Evolutionary conservation across 2,888 invertebrate species (phyloP), one percentile per base, ranked within the genome.

Genomic region (Sympetrum striolatum): DNA sequence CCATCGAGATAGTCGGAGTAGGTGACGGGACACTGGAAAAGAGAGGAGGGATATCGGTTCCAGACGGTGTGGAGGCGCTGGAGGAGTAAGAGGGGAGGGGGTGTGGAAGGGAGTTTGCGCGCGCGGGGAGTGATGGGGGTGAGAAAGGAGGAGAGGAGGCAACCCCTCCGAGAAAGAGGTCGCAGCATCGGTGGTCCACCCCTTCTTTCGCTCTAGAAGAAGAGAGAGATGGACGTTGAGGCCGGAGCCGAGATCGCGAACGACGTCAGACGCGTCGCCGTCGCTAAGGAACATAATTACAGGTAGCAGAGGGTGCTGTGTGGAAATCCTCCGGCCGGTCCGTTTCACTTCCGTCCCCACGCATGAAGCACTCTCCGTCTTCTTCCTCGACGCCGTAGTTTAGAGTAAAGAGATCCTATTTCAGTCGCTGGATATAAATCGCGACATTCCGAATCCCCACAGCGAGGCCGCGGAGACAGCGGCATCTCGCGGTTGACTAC

Each of bases 171-270:
- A 60, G 86, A 86, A 60, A 86, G 86, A 86, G 60, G 86, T 86
- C 86, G 86, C 86, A 86, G 86, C 86, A 86, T 86, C 86, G 60
- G 86, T 86, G 86, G 86, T 86, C 86, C 86, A 86, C 86, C 86
- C 86, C 86, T 86, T 86, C 86, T 86, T 86, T 86, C 86, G 86
- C 86, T 86, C 60, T 86, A 86, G 86, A 86, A 86, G 86, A 86
- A 86, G 86, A 86, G 86, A 86, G 86, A 86, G 86, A 86, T 86
- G 86, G 86, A 86, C 86, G 86, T 86, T 86, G 60, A 86, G 86
- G 86, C 86, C 64, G 86, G 86, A 86, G 86, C 86, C 60, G 60
- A 31, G 86, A 86, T 86, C 86, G 86, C 86, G 86, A 86, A 86
- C 86, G 86, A 86, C 86, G 86, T 86, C 86, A 86, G 58, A 60